Conservation (phyloP, 2,888 invertebrate genomes). For the Drosophila trichaetosa region DNA sequence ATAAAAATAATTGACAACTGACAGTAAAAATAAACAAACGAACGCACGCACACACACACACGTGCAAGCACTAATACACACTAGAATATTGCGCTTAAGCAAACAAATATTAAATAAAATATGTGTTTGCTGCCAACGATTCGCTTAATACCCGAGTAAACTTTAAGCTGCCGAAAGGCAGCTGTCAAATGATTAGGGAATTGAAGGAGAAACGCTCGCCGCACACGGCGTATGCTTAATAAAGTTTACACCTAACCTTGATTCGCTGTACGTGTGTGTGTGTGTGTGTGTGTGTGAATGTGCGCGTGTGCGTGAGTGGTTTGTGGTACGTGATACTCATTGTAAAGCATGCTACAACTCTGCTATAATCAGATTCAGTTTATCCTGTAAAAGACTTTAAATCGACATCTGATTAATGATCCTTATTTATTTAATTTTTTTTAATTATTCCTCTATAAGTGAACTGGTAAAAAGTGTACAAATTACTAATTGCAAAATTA, state of each 20-base stretch:
- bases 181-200: conserved; percentile 73
- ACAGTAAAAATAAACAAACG: conserved; percentile 71
- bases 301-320: conserved; percentile 8
- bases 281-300: conserved; percentile 7
- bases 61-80: conserved; percentile 22
- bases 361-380: not conserved
- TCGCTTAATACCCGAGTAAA: conserved; percentile 44
- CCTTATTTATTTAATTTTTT: not conserved
- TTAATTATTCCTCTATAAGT: not conserved
- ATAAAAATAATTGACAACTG: conserved; percentile 79
- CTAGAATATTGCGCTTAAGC: conserved; percentile 26
- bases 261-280: conserved; percentile 55
- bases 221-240: conserved; percentile 67
- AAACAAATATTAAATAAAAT: conserved; percentile 70
- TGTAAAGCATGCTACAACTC: conserved; percentile 44
- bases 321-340: conserved; percentile 59
- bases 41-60: conserved; percentile 28
- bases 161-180: conserved; percentile 63
- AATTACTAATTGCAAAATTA: not conserved
- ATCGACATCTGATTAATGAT: not conserved
- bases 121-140: conserved; percentile 41
- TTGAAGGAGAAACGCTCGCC: conserved; percentile 33
- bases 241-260: conserved; percentile 70
- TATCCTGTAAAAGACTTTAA: conserved; percentile 9
- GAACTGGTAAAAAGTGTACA: not conserved